These are phyloP conservation scores for Ostrea edulis DNA, from an alignment of 1,140 invertebrate species.

Conservation along the genomic window DNA sequence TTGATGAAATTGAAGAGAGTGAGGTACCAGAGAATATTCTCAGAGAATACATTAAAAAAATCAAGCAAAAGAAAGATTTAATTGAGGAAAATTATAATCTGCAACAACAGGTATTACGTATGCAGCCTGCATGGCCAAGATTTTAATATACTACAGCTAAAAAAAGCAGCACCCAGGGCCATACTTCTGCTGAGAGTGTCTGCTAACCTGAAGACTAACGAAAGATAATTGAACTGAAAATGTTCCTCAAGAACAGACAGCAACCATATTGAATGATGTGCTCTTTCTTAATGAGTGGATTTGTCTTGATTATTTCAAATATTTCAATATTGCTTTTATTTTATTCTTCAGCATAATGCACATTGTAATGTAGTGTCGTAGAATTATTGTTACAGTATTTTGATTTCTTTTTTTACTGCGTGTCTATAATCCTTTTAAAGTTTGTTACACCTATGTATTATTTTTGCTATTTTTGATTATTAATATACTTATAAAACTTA, in stretches of 20 bases:
- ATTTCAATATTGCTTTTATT: conserved; percentile 6
- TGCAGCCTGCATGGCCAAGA: conserved; percentile 24
- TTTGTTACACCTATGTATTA: too few species aligned
- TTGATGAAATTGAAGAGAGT: conserved; percentile 34
- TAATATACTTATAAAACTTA: too few species aligned
- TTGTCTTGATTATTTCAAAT: not conserved
- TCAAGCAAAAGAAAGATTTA: conserved; percentile 14
- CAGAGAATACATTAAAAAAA: conserved; percentile 32
- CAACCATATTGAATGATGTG: not conserved
- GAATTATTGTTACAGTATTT: not conserved
- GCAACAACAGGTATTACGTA: conserved; percentile 32
- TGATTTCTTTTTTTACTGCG: too few species aligned
- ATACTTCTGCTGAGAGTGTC: not conserved
- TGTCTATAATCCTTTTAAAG: too few species aligned
- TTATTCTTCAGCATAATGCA: not conserved
- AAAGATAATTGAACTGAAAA: not conserved
- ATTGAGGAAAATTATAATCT: conserved; percentile 38
- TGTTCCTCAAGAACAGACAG: not conserved
- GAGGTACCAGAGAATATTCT: conserved; percentile 38
- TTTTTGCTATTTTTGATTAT: too few species aligned
- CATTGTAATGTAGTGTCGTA: not conserved
- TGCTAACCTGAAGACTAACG: not conserved
- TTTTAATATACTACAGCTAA: conserved; percentile 9
- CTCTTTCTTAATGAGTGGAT: not conserved
- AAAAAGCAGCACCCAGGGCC: not conserved